Percentiles rank a stretch among this genome's conserved stretches.
Conservation (phyloP, 2,113 vertebrate genomes). For the Stigmatopora nigra region DNA sequence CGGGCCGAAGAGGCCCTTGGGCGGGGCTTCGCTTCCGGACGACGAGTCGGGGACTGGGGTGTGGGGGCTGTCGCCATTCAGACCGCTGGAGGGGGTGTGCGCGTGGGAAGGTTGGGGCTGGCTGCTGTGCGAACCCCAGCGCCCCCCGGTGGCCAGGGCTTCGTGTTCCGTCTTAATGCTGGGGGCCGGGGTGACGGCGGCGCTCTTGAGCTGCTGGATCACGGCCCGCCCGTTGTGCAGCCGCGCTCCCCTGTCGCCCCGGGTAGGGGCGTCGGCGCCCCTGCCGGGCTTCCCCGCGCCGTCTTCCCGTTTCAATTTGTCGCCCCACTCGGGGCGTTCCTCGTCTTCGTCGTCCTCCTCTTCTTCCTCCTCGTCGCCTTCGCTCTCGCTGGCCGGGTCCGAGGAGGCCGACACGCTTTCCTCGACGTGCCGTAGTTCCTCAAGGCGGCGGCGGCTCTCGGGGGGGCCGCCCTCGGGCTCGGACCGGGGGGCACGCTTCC, state of each 20-base stretch:
- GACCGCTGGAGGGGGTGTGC: constrained; percentile 62
- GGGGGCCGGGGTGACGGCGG: constrained; percentile 48
- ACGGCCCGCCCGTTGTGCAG: constrained; percentile 70
- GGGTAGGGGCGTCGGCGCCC: constrained; percentile 28
- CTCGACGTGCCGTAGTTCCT: constrained; percentile 55
- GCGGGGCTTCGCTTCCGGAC: constrained; percentile 59
- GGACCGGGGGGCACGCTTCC: constrained; percentile 65
- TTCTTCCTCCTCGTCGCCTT: constrained; percentile 66
- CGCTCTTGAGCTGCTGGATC: constrained; percentile 65
- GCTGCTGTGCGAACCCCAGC: constrained; percentile 58
- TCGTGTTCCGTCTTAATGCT: constrained; percentile 75
- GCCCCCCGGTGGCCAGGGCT: constrained; percentile 49
- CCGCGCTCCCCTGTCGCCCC: constrained; percentile 41
- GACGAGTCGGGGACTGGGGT: constrained; percentile 69
- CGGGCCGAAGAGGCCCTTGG: constrained; percentile 65
- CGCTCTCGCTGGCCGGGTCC: constrained; percentile 64
- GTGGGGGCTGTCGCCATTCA: constrained; percentile 65
- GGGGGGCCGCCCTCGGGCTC: constrained; percentile 59
- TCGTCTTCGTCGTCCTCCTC: constrained; percentile 49
- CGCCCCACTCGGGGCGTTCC: constrained; percentile 48
- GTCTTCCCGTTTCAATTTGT: constrained; percentile 72
- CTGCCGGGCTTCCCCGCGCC: constrained; percentile 43
- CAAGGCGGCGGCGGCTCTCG: constrained; percentile 57
- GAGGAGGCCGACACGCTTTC: constrained; percentile 63
- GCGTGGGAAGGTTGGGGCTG: constrained; percentile 48